Conservation (phyloP, 2,888 invertebrate genomes). For the Tridacna gigas region DNA sequence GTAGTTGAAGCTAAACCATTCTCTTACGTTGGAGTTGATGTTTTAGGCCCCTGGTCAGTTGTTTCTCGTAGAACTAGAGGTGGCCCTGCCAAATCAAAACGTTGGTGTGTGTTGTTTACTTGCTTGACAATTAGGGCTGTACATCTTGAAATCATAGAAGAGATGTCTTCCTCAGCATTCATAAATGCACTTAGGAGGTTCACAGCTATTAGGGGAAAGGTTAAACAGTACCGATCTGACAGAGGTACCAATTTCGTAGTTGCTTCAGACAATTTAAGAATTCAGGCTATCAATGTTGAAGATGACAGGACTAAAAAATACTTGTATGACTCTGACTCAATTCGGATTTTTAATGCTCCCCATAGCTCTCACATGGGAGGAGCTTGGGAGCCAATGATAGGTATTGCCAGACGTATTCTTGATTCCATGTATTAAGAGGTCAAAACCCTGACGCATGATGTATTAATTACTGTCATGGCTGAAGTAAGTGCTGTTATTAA, state of each 20-base stretch:
- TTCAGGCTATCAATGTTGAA: background rate
- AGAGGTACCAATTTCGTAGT: too few relatives aligned
- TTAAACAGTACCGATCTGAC: too few relatives aligned
- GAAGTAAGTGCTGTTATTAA: background rate
- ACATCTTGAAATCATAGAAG: too few relatives aligned
- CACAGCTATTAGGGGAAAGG: too few relatives aligned
- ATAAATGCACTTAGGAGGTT: too few relatives aligned
- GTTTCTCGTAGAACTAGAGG: too few relatives aligned
- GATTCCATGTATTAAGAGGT: background rate
- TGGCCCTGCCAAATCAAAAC: too few relatives aligned
- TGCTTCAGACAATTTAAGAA: background rate
- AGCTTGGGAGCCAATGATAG: background rate
- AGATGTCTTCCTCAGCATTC: too few relatives aligned
- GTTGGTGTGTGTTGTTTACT: too few relatives aligned
- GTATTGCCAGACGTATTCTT: background rate
- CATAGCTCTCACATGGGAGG: conserved; percentile 5
- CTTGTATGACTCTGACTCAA: background rate
- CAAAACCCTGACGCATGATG: background rate
- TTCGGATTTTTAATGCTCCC: background rate
- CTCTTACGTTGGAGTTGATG: too few relatives aligned
- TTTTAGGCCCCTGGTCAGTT: too few relatives aligned
- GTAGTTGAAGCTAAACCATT: background rate
- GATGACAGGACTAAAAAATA: background rate
- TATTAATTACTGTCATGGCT: background rate
- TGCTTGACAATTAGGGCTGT: too few relatives aligned